phyloP scores from a whole-genome alignment of 2,797 vertebrate genomes.

The Ceryle rudis region DNA sequence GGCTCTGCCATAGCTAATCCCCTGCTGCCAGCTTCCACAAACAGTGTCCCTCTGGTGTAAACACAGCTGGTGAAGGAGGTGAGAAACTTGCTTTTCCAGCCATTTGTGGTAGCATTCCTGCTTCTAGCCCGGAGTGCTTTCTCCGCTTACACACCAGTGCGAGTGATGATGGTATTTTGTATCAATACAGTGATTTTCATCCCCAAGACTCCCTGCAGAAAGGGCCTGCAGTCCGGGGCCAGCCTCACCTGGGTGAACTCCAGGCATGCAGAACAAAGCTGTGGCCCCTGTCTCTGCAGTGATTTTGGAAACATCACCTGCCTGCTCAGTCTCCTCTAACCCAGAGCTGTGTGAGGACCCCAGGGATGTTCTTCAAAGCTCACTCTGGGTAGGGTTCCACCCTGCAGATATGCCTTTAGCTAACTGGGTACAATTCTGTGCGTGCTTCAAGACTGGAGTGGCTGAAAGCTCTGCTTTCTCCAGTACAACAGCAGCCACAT shows the following conservation, averaged over 20 bases:
- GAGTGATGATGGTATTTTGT: neutral
- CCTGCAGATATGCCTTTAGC: neutral
- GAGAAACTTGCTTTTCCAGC: neutral
- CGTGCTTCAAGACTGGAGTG: neutral
- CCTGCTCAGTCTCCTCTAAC: neutral
- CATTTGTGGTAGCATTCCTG: neutral
- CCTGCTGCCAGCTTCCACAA: neutral
- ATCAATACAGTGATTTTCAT: neutral
- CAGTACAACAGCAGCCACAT: fast-evolving
- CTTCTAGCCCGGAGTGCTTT: neutral
- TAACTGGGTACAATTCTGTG: fast-evolving
- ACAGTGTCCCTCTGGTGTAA: constrained; percentile 4
- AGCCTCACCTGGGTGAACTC: neutral
- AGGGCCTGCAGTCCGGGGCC: fast-evolving
- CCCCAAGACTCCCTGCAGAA: neutral
- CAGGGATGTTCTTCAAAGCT: neutral
- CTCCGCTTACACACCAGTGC: neutral
- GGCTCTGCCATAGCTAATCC: neutral
- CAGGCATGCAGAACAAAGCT: neutral
- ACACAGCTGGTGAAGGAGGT: constrained; percentile 23
- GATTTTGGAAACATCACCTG: neutral
- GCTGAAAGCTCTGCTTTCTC: neutral
- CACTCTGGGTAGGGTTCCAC: neutral
- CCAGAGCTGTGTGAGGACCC: neutral
- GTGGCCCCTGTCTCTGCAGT: neutral